A percentile compares a stretch with the other conserved stretches of the same genome.
These are phyloP conservation scores for Anomalospiza imberbis DNA, from an alignment of 2,797 vertebrate species.

Conservation along the genomic window DNA sequence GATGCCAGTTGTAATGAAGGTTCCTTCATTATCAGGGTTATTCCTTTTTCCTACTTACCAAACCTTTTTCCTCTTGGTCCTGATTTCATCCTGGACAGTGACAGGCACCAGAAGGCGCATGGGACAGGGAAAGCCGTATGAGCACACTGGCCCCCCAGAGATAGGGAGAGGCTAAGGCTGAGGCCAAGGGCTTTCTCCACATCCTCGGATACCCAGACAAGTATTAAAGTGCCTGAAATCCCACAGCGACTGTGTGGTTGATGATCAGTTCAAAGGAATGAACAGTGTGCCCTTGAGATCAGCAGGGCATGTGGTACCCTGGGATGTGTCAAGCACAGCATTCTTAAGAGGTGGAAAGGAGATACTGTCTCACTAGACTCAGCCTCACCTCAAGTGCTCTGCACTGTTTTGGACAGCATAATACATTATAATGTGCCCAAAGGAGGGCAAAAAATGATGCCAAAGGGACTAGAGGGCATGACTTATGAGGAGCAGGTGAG, in stretches of 20 bases:
- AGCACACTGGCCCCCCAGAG: accelerated
- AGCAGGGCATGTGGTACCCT: not conserved
- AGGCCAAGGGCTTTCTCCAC: not conserved
- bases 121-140: accelerated
- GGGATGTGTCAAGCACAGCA: not conserved
- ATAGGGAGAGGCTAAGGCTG: not conserved
- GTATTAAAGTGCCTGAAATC: not conserved
- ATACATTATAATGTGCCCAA: not conserved
- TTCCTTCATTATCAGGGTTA: not conserved
- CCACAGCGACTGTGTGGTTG: not conserved
- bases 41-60: not conserved
- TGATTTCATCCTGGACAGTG: too few relatives aligned
- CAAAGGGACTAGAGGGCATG: not conserved
- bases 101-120: not conserved
- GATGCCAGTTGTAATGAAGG: not conserved
- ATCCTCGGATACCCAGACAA: not conserved
- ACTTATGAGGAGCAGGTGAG: not conserved
- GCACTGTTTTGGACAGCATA: not conserved
- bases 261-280: not conserved
- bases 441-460: not conserved
- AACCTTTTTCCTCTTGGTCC: not conserved
- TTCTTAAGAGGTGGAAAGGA: accelerated
- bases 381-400: not conserved
- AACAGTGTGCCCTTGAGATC: not conserved
- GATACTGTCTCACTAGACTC: not conserved